phyloP scores from a whole-genome alignment of 2,888 invertebrate genomes.

The Pseudeuparius sepicola region DNA sequence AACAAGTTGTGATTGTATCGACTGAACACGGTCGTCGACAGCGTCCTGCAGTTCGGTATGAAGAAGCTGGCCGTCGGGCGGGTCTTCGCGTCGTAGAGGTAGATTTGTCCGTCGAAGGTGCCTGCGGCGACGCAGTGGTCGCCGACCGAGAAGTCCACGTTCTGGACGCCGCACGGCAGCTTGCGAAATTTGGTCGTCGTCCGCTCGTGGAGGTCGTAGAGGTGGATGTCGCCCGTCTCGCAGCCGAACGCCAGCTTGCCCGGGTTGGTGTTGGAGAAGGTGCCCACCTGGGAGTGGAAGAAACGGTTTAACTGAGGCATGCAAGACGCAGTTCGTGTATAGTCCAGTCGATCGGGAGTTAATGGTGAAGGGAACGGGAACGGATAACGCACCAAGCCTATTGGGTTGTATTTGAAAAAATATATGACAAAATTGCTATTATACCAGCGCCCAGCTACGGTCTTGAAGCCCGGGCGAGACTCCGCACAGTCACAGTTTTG shows the following conservation, averaged over 20 bases:
- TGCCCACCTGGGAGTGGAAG: slow-evolving; percentile 22
- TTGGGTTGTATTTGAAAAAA: no score
- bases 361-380: no score
- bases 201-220: no score
- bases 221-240: slow-evolving; percentile 26
- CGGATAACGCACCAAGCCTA: no score
- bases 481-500: no score
- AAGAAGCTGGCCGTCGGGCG: slow-evolving; percentile 24
- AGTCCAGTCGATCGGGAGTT: no score
- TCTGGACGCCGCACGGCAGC: slow-evolving; percentile 25
- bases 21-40: slow-evolving; percentile 23
- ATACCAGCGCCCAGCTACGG: no score
- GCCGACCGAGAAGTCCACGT: slow-evolving; percentile 28
- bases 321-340: no score
- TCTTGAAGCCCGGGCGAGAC: no score
- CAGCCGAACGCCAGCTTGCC: slow-evolving; percentile 27
- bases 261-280: slow-evolving; percentile 26
- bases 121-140: slow-evolving; percentile 28
- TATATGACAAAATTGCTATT: no score
- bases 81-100: slow-evolving; percentile 22
- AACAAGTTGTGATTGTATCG: slow-evolving; percentile 20
- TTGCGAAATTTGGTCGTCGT: slow-evolving; percentile 12
- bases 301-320: no score
- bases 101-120: slow-evolving; percentile 22
- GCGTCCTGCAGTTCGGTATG: slow-evolving; percentile 24